Evolutionary conservation across 2,113 vertebrate species (phyloP), one percentile per base, ranked within the genome.

Genomic region (Cyanoderma ruficeps): DNA sequence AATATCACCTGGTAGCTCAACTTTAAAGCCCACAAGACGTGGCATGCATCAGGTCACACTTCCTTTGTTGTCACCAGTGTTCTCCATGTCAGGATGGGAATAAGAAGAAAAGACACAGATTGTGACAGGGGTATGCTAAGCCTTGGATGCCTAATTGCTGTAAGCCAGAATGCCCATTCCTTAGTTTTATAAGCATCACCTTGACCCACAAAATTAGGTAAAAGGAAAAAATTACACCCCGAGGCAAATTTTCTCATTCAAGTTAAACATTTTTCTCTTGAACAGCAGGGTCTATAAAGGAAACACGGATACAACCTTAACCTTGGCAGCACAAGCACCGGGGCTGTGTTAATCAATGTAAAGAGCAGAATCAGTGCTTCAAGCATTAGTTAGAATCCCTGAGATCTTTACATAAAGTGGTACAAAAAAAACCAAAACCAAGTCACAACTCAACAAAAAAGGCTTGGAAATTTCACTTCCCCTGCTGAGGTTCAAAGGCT

Each of bases 281-380:
- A 96, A 83, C 64, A 94, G 71, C 21, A 68, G 53, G 46, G 71
- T 93, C 94, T 95, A 39, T 94, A 97, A 96, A 96, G 95, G 81
- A 97, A 97, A 97, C 15, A 72, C 91, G 89, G 97, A 95, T 97
- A 93, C 88, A 97, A 83, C 41, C 69, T 94, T 95, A 91, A 94
- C 81, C 84, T 96, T 93, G 81, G 92, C 72, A 72, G 68, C 90
- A 90, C 71, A 88, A 92, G 61, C 68, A 90, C 84, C 49, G 9
- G n/a, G 67, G 41, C 46, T 94, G 31, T 84, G 93, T 60, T 90
- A 96, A 96, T 97, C 74, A 96, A 57, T 92, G 87, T 91, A 94
- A 97, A 95, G 64, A 93, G 42, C 76, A 77, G 71, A 46, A 93
- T 94, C 65, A 47, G 57, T 60, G 25, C 91, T 78, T 65, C 4